Evolutionary conservation across 2,113 vertebrate species (phyloP), one percentile per base, ranked within the genome.

Genomic region (Procapra przewalskii): DNA sequence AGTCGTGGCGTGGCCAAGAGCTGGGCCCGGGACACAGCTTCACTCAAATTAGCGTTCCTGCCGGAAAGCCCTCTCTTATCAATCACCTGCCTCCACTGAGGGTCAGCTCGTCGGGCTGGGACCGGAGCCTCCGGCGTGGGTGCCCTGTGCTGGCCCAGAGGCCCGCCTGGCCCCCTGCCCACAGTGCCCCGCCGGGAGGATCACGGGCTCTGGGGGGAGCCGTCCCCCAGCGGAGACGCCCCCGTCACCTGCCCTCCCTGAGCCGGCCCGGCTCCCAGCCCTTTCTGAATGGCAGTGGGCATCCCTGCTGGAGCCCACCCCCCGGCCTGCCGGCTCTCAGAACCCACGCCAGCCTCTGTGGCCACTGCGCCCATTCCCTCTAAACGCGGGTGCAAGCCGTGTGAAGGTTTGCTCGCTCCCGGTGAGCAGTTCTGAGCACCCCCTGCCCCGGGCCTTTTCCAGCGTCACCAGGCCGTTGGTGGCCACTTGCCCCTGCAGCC

Each of bases 171-270:
- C 64, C 7, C 6, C 4, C 23, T 48, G 17, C 33, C 17, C 25
- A 33, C 31, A n/a, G 33, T 50, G 13, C 27, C 64, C 33, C 17
- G 17, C 64, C 5, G 4, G 33, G 64, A 62, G 43, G n/a, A 2
- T 27, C 31, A 3, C 0, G 1, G 54, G 5, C 11, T 62, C 36
- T 19, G 0, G 3, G 25, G 83, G 52, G 52, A 62, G 43, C 13
- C 27, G 17, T 79, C n/a, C 75, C 19, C 15, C 15, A 27, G 36
- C 2, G 11, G 91, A 84, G 62, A 15, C 0, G 33, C 40, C 33
- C 33, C 27, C 13, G 12, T 52, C 57, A 48, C 29, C 64, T 9
- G 9, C 75, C 19, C 7, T 55, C 23, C 67, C 27, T 6, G 15
- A 15, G 17, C 59, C 23, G 45, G 45, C 71, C 33, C 0, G 4